Percentiles rank a stretch among this genome's conserved stretches.
These are phyloP conservation scores for Lasioglossum marginatum DNA, from an alignment of 2,888 invertebrate species.

Conservation along the genomic window DNA sequence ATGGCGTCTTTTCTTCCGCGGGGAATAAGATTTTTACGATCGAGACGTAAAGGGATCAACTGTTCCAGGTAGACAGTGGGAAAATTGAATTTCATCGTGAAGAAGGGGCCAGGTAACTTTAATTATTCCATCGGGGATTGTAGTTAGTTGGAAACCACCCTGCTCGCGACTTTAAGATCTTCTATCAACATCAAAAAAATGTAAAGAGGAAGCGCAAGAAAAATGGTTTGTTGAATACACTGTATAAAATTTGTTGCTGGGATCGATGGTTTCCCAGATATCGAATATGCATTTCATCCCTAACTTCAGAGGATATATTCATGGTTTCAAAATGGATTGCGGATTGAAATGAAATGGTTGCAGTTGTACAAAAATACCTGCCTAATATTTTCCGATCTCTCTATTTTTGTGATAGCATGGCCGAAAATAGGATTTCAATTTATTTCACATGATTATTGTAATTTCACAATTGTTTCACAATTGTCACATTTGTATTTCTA, in stretches of 20 bases:
- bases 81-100: not conserved
- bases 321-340: not conserved
- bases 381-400: not conserved
- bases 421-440: too few relatives aligned
- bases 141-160: not conserved
- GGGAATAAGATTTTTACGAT: slow-evolving; percentile 28
- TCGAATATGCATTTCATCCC: not conserved
- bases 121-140: slow-evolving; percentile 1
- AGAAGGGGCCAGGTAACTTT: not conserved
- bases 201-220: not conserved
- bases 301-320: not conserved
- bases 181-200: not conserved
- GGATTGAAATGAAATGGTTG: not conserved
- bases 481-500: not conserved
- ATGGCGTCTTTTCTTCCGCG: not conserved
- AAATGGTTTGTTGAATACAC: not conserved
- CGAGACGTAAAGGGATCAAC: slow-evolving; percentile 21
- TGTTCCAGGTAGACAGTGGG: not conserved
- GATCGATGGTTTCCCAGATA: not conserved
- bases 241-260: not conserved
- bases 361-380: not conserved
- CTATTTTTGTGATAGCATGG: not conserved
- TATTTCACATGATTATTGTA: too few relatives aligned
- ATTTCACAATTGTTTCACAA: too few relatives aligned
- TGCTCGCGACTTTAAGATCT: not conserved